A percentile compares a stretch with the other conserved stretches of the same genome.
Evolutionary conservation across 64 coral and sea anemone species (phyloP).

Genomic region (Porites australiensis): DNA sequence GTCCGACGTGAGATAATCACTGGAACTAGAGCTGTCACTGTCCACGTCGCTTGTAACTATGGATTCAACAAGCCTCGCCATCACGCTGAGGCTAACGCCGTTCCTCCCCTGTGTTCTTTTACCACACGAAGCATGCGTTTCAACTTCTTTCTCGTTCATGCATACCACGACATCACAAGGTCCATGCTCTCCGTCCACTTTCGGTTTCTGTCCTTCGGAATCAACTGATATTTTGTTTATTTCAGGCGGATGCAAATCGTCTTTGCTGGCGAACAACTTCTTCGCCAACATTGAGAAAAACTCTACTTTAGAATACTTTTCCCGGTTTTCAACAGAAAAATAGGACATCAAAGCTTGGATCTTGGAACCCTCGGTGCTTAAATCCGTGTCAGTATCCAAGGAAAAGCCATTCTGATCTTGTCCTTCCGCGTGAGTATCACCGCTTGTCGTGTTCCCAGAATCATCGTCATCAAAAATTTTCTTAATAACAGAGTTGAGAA

Average conservation of each 20-base stretch:
- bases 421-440: not conserved
- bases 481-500: slow-evolving; percentile 2
- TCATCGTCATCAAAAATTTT: slow-evolving; percentile 24
- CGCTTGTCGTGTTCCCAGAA: not conserved
- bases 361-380: not conserved
- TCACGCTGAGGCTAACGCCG: slow-evolving; percentile 45
- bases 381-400: slow-evolving; percentile 3
- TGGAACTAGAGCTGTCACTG: slow-evolving; percentile 82
- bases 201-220: not conserved
- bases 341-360: slow-evolving; percentile 21
- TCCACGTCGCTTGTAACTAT: slow-evolving; percentile 77
- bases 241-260: not conserved
- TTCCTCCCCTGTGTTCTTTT: not conserved
- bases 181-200: not conserved
- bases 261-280: slow-evolving; percentile 21
- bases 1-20: slow-evolving; percentile 75
- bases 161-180: slow-evolving; percentile 11
- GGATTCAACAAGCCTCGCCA: slow-evolving; percentile 73
- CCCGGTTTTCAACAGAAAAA: slow-evolving; percentile 36
- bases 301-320: not conserved
- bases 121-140: not conserved
- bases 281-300: slow-evolving; percentile 17
- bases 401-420: not conserved
- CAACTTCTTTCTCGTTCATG: not conserved
- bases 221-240: not conserved